A percentile compares a stretch with the other conserved stretches of the same genome.
phyloP scores from a whole-genome alignment of 2,888 invertebrate genomes.

The Dolichopus griseipennis region DNA sequence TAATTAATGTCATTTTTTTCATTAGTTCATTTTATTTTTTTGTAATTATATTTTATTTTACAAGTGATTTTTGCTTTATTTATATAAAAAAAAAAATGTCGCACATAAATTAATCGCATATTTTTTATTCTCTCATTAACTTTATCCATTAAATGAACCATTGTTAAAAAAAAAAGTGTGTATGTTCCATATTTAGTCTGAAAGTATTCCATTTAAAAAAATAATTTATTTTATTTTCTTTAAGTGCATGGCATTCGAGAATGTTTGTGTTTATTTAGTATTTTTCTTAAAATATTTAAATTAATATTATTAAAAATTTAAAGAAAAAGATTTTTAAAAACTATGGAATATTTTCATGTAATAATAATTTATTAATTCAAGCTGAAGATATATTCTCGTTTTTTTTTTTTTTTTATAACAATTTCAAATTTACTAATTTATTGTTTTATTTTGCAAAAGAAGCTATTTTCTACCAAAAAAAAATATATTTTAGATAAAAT shows the following conservation, averaged over 20 bases:
- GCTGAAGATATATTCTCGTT: neutral
- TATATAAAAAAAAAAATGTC: neutral
- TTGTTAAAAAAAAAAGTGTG: neutral
- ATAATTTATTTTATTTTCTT: neutral
- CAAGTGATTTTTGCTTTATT: neutral
- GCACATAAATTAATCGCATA: constrained; percentile 3
- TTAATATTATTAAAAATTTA: too few species aligned
- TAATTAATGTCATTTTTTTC: neutral
- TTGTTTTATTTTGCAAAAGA: neutral
- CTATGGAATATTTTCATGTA: too few species aligned
- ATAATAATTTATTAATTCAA: too few species aligned
- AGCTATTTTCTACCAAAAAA: constrained; percentile 1
- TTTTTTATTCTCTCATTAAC: neutral
- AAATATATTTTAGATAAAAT: neutral
- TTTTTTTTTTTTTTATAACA: neutral
- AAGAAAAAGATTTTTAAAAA: too few species aligned
- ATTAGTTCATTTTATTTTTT: neutral
- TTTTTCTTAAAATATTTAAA: too few species aligned
- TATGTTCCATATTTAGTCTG: neutral
- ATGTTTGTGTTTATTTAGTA: neutral
- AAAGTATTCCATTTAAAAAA: neutral
- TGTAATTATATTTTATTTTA: neutral
- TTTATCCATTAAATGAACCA: neutral
- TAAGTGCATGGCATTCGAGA: neutral
- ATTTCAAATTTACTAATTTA: neutral